Evolutionary conservation across 2,113 vertebrate species (phyloP), one percentile per base, ranked within the genome.

Genomic region (Psilopsiagon aymara): DNA sequence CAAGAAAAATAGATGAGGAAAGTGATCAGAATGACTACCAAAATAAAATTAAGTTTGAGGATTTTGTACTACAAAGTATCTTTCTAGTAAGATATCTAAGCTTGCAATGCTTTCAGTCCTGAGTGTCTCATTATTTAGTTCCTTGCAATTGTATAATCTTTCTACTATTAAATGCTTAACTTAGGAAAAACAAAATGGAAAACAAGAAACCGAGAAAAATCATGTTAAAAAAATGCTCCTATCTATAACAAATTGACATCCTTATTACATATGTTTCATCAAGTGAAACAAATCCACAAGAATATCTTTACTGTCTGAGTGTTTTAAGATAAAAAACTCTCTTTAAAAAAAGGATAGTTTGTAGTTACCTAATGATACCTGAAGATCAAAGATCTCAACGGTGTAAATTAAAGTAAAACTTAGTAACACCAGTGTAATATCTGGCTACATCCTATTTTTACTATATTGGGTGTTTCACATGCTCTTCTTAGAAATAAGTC

Each of bases 151-250:
- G 10, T 33, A 27, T 47, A 51, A 60, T 5, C 4, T 89, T 83
- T 49, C 27, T 68, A 5, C 6, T 41, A 49, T 18, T 51, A 12
- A 75, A 75, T 33, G 41, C 17, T 35, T 68, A 27, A 1, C 35
- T 13, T 19, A 35, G 27, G 2, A 60, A 39, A 47, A 18, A 8
- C 29, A 49, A n/a, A 28, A 75, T 4, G 0, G 13, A 55, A 44
- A 33, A 37, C 0, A 0, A 31, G 15, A 46, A 53, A 37, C 1
- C 4, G 60, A 24, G 49, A 85, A 75, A 87, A 63, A 2, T 39
- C n/a, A 33, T 21, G 3, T 41, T 39, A 24, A 77, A 69, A 39
- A 29, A 68, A 41, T 14, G 7, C 6, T n/a, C 15, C 25, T 46
- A 29, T 44, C 44, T 9, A 17, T 41, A 16, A 33, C 5, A 74